Conservation (phyloP, 2,113 vertebrate species). For the Oryzias melastigma region DNA sequence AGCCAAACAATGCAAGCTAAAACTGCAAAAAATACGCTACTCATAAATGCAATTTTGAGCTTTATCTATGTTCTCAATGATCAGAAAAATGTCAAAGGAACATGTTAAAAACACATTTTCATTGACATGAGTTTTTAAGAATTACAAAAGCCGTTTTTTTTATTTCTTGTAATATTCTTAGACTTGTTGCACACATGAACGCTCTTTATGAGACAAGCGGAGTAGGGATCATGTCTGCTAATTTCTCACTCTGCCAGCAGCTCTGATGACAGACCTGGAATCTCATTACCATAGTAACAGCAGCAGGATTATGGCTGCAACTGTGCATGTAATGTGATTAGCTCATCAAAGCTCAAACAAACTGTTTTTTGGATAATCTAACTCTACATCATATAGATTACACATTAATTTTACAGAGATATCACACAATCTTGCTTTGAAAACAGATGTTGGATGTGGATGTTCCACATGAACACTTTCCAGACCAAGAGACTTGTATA, state of each 20-base stretch:
- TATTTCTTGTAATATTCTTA: neutral
- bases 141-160: neutral
- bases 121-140: conserved; percentile 11
- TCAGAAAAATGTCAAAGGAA: neutral
- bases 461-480: too few relatives aligned
- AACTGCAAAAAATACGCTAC: too few relatives aligned
- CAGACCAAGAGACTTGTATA: neutral
- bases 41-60: too few relatives aligned
- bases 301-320: conserved; percentile 46
- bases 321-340: conserved; percentile 52
- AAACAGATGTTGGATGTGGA: too few relatives aligned
- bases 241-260: conserved; percentile 55
- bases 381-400: conserved; percentile 12
- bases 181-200: conserved; percentile 7
- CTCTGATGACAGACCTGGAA: conserved; percentile 44
- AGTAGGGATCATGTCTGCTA: conserved; percentile 52
- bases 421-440: too few relatives aligned
- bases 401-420: conserved; percentile 25
- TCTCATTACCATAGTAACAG: conserved; percentile 63
- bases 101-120: neutral
- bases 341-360: conserved; percentile 33
- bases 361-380: conserved; percentile 15
- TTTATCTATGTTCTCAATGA: neutral
- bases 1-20: too few relatives aligned
- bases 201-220: conserved; percentile 25